Evolutionary conservation across 2,797 vertebrate species (phyloP).

Genomic region (Helarctos malayanus): DNA sequence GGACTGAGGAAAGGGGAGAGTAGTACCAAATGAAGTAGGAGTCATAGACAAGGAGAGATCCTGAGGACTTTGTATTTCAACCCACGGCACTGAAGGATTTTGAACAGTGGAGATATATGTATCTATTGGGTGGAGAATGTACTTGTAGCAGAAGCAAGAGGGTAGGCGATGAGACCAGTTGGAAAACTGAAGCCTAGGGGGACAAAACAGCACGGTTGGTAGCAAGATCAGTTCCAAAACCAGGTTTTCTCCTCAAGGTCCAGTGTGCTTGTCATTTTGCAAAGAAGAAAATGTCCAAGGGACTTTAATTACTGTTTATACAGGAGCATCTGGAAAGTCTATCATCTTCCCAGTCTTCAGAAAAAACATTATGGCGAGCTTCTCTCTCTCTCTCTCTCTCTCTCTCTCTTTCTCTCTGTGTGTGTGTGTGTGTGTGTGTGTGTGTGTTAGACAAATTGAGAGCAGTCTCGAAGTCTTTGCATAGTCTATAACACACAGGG

Average conservation of each 20-base stretch:
- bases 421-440: neutral
- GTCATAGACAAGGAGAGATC: neutral
- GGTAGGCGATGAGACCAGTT: neutral
- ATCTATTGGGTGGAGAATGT: neutral
- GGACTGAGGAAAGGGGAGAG: neutral
- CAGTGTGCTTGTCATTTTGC: slow-evolving; percentile 8
- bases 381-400: neutral
- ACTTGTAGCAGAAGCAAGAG: neutral
- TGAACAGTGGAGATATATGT: neutral
- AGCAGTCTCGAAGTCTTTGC: neutral
- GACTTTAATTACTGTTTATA: neutral
- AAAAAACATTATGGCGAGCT: neutral
- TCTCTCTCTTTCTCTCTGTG: neutral
- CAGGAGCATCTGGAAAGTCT: neutral
- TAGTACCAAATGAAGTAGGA: neutral
- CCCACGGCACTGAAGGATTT: neutral
- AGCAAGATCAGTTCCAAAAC: neutral
- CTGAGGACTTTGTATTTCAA: neutral
- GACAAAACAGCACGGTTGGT: neutral
- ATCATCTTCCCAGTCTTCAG: neutral
- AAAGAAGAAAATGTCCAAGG: neutral
- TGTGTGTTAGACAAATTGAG: neutral
- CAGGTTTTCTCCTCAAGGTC: neutral
- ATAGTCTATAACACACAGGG: accelerated
- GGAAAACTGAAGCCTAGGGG: neutral